These are phyloP conservation scores for Propithecus coquereli DNA, from an alignment of 2,113 vertebrate genomes.

Conservation along the genomic window DNA sequence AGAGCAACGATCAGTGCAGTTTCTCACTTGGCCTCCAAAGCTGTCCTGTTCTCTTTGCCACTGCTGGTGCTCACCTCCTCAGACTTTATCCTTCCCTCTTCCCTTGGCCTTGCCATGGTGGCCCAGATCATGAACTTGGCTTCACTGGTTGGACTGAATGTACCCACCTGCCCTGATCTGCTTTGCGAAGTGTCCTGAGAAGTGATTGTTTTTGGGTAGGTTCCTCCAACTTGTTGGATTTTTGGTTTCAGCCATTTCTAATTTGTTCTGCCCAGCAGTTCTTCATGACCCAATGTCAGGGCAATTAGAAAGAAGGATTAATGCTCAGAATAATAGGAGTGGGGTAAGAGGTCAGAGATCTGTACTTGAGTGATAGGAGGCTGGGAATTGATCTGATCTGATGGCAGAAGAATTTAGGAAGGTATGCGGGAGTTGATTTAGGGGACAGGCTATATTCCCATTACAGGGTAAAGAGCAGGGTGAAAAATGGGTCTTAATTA, in stretches of 20 bases:
- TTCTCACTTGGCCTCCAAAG: neutral
- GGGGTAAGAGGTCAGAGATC: neutral
- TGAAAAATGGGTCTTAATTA: neutral
- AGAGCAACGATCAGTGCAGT: neutral
- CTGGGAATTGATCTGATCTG: neutral
- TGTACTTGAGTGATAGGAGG: neutral
- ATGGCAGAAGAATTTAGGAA: neutral
- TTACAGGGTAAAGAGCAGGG: neutral
- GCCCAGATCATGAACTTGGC: neutral
- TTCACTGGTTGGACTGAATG: neutral
- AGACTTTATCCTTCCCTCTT: neutral
- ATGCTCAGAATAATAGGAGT: neutral
- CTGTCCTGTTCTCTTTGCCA: neutral
- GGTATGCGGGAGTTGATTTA: neutral
- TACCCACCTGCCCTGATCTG: neutral
- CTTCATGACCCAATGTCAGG: neutral
- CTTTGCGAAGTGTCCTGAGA: neutral
- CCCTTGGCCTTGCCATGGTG: neutral
- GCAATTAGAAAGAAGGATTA: neutral
- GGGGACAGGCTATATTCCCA: neutral
- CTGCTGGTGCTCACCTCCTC: neutral
- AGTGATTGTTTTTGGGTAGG: neutral
- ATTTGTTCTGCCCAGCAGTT: neutral
- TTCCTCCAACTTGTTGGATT: neutral
- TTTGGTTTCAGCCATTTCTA: conserved; percentile 22